Conservation (phyloP, 2,888 invertebrate genomes). For the Mantis religiosa region DNA sequence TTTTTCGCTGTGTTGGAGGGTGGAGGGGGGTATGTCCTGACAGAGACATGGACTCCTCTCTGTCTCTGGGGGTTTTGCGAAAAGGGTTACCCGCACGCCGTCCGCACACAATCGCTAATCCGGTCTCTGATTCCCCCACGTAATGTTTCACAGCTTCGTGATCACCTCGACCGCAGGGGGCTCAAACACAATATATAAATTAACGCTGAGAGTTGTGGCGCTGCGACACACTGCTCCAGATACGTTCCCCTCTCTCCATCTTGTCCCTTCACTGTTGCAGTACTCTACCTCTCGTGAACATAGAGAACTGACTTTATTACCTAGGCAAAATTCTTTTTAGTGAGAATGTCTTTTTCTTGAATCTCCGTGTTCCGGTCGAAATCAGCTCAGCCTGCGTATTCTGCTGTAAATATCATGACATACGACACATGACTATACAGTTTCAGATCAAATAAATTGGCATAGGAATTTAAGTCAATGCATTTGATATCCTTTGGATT, state of each 20-base stretch:
- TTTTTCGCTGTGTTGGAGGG: not conserved
- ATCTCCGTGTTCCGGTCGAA: no score
- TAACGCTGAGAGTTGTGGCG: not conserved
- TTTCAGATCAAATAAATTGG: no score
- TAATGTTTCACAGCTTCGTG: not conserved
- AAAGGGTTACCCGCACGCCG: not conserved
- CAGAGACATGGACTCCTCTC: not conserved
- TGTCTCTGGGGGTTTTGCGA: not conserved
- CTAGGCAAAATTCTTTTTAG: no score
- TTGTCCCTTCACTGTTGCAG: not conserved
- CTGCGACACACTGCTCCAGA: not conserved
- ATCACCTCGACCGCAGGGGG: not conserved
- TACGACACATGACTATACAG: no score
- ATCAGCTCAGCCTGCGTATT: no score
- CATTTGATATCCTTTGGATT: no score
- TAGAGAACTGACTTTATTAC: not conserved
- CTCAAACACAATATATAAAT: not conserved
- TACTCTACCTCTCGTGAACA: not conserved
- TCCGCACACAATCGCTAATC: not conserved
- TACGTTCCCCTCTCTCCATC: not conserved
- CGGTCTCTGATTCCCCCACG: not conserved
- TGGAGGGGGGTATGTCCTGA: not conserved
- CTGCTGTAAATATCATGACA: no score
- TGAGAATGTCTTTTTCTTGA: no score
- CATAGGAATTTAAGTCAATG: no score